Conservation (phyloP, 2,113 vertebrate species). For the Felis catus region F.catus_Fca126_mat1.0 CM031412.1:237033501-237034000, state of each 20-base stretch:
- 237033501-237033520: background rate
- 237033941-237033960: accelerated
- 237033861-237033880: accelerated
- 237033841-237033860: background rate
- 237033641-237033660: accelerated
- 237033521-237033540: background rate
- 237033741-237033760: background rate
- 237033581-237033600: accelerated
- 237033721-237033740: background rate
- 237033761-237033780: too few species aligned
- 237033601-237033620: accelerated
- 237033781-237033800: background rate
- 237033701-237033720: background rate
- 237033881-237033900: background rate
- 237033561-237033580: background rate
- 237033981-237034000: background rate
- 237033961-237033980: too few species aligned
- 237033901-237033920: accelerated
- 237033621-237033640: background rate
- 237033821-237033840: accelerated
- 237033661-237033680: background rate
- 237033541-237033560: accelerated
- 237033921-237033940: accelerated
- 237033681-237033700: background rate
- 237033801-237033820: background rate